Evolutionary conservation across 2,888 invertebrate species (phyloP).

Genomic region (Thelaira solivaga): DNA sequence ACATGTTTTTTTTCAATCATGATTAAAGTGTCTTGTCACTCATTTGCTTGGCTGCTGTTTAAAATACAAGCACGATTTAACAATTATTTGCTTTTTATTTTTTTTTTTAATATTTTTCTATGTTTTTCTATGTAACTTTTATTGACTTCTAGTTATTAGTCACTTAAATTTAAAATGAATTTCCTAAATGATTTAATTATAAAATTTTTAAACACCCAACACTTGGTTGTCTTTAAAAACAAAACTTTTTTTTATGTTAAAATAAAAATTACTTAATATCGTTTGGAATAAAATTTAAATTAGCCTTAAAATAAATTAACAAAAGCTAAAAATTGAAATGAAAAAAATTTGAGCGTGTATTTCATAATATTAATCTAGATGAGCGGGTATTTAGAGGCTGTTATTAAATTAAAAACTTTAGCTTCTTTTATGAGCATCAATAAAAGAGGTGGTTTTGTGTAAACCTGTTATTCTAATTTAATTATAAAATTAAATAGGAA

Average conservation of each 20-base stretch:
- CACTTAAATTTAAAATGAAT: constrained; percentile 2
- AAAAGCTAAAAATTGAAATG: too few species aligned
- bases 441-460: neutral
- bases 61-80: constrained; percentile 6
- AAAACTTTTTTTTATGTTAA: too few species aligned
- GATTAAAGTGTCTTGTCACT: neutral
- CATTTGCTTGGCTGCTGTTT: neutral
- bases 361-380: neutral
- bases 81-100: constrained; percentile 3
- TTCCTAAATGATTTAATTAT: neutral
- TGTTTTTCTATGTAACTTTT: neutral
- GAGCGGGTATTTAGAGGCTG: neutral
- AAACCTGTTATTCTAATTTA: too few species aligned
- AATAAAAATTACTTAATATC: too few species aligned
- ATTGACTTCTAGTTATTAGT: neutral
- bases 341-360: too few species aligned
- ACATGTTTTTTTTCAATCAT: neutral
- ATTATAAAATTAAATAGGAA: too few species aligned
- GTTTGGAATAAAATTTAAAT: too few species aligned
- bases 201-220: too few species aligned
- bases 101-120: constrained; percentile 4
- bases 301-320: too few species aligned
- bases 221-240: too few species aligned
- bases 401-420: neutral
- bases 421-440: neutral